These are phyloP conservation scores for Punctoribates punctum DNA, from an alignment of 2,888 invertebrate species.

Conservation along the genomic window DNA sequence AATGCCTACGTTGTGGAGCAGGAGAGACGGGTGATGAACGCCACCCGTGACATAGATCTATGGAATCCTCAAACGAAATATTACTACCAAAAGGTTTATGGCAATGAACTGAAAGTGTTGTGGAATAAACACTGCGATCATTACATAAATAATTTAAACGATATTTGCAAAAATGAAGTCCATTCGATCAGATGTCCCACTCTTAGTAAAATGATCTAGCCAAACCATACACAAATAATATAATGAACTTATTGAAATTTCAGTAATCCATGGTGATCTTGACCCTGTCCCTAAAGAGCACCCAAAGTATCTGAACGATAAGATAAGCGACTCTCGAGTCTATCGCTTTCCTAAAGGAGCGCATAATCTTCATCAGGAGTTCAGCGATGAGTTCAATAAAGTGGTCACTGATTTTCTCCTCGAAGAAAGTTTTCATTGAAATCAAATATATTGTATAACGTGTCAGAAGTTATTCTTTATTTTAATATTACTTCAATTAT, in stretches of 20 bases:
- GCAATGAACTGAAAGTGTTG: slow-evolving; percentile 19
- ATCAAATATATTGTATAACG: background rate
- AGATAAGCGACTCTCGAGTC: slow-evolving; percentile 18
- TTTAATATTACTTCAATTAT: too few species aligned
- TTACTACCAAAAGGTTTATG: slow-evolving; percentile 13
- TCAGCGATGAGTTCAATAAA: slow-evolving; percentile 33
- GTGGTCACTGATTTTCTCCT: slow-evolving; percentile 36
- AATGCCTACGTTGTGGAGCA: background rate
- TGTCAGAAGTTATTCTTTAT: too few species aligned
- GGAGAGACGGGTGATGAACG: background rate
- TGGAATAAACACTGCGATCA: slow-evolving; percentile 34
- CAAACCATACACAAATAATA: too few species aligned
- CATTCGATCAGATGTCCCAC: background rate
- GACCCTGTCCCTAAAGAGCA: slow-evolving; percentile 9
- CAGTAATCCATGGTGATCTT: slow-evolving; percentile 7
- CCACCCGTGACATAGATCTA: background rate
- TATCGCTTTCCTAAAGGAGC: slow-evolving; percentile 10
- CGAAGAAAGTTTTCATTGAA: background rate
- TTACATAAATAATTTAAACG: slow-evolving; percentile 17
- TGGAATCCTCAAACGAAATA: slow-evolving; percentile 15
- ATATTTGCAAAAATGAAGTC: slow-evolving; percentile 13
- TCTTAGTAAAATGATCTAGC: background rate
- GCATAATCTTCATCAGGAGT: slow-evolving; percentile 36
- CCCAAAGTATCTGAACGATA: background rate
- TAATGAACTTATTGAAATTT: background rate